Percentiles rank a stretch among this genome's conserved stretches.
Evolutionary conservation across 92 coral and sea anemone genomes (phyloP).

Genomic region (Siderastrea radians): DNA sequence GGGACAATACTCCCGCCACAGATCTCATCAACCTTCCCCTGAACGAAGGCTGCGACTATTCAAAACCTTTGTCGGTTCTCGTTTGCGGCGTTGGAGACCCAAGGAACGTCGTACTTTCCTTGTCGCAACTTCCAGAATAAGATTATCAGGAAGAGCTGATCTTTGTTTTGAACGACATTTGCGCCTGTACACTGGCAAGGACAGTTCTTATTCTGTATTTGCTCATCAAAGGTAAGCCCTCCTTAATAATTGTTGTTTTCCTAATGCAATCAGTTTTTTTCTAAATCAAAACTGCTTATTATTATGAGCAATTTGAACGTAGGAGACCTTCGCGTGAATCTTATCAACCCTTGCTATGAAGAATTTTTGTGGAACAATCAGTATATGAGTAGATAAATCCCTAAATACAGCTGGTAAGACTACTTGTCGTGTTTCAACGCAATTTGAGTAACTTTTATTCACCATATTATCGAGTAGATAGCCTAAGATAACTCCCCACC

Average conservation of each 20-base stretch:
- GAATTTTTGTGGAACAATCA: too few relatives aligned
- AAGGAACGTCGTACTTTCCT: slow-evolving; percentile 66
- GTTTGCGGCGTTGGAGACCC: slow-evolving; percentile 88
- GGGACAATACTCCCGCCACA: slow-evolving; percentile 83
- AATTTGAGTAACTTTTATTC: too few relatives aligned
- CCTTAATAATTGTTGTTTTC: not conserved
- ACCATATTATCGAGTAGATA: too few relatives aligned
- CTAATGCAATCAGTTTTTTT: too few relatives aligned
- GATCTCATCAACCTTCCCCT: slow-evolving; percentile 76
- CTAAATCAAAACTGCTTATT: too few relatives aligned
- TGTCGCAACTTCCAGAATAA: slow-evolving; percentile 63
- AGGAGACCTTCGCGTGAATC: too few relatives aligned
- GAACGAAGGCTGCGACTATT: slow-evolving; percentile 77
- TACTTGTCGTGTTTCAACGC: too few relatives aligned
- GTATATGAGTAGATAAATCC: too few relatives aligned
- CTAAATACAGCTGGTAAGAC: too few relatives aligned
- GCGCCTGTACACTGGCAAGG: slow-evolving; percentile 79
- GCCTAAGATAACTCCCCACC: too few relatives aligned
- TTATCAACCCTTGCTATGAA: too few relatives aligned
- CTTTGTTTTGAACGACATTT: slow-evolving; percentile 78
- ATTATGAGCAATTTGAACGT: too few relatives aligned
- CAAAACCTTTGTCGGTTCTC: slow-evolving; percentile 60
- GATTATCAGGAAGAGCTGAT: slow-evolving; percentile 54
- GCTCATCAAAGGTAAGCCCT: slow-evolving; percentile 68
- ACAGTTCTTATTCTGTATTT: slow-evolving; percentile 77